Evolutionary conservation across 2,113 vertebrate genomes (phyloP), one percentile per base, ranked within the genome.

Genomic region (Sus scrofa): DNA sequence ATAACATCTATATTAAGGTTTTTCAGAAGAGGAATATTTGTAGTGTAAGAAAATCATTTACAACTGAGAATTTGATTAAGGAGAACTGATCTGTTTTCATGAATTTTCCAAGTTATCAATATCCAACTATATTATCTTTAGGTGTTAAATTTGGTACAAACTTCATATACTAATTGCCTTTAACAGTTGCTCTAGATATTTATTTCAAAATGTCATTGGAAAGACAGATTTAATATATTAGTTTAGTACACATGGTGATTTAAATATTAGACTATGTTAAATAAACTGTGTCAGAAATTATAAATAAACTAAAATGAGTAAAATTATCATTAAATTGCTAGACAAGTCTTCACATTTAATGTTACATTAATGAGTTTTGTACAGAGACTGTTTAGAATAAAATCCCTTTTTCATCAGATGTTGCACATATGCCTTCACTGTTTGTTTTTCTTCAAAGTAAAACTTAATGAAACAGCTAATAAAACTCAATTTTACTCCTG

Each of bases 401-500:
- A 98, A 97, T 97, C 75, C 82, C 82, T 96, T 98, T 98, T 98
- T 95, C 94, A 97, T 99, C 98, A 98, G 97, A 98, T 98, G 97
- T 96, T 98, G 92, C 88, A 78, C 98, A 98, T 98, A 97, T 98
- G 98, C 97, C 98, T 98, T 97, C 91, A 96, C 96, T 98, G 95
- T 98, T 98, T 98, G 97, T 98, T 98, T 98, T 98, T 98, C 96
- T 98, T 98, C 98, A 97, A 98, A 99, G 97, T 97, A 98, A 98
- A 99, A 98, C 34, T 62, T 98, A 98, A 98, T 98, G 98, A 98
- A 99, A 98, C 98, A 99, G 98, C 98, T 98, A 98, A 98, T 99
- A 99, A 99, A 98, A 78, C 78, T 86, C 93, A 92, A 63, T 94
- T 98, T 98, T 98, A 98, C 98, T 98, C 98, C 95, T 96, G 97